Evolutionary conservation across 2,888 invertebrate species (phyloP).

Genomic region (Barypeithes pellucidus): DNA sequence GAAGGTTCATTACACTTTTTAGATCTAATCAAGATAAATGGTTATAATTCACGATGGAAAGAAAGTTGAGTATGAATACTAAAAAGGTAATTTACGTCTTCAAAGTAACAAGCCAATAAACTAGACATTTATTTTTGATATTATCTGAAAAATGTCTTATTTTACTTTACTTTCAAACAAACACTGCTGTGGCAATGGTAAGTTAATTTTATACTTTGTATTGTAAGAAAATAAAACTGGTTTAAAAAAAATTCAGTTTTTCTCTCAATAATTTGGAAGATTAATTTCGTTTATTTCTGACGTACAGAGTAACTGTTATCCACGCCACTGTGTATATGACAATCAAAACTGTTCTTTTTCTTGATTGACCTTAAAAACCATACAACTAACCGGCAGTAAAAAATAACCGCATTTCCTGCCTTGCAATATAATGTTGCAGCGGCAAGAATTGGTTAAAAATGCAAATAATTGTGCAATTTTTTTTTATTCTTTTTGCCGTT

Average conservation of each 20-base stretch:
- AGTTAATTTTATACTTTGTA: too few relatives aligned
- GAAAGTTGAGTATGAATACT: conserved; percentile 46
- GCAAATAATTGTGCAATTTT: conserved; percentile 43
- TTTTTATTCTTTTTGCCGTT: conserved; percentile 28
- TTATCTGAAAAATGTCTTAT: too few relatives aligned
- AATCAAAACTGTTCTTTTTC: conserved; percentile 14
- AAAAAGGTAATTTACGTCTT: conserved; percentile 46
- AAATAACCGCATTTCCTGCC: conserved; percentile 43
- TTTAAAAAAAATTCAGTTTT: too few relatives aligned
- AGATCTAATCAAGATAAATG: conserved; percentile 51
- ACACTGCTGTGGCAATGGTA: too few relatives aligned
- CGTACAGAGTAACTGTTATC: background rate
- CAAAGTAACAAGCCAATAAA: conserved; percentile 43
- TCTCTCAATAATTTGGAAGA: too few relatives aligned
- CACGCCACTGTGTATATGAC: conserved; percentile 1
- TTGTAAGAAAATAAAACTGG: too few relatives aligned
- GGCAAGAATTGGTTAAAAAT: conserved; percentile 38
- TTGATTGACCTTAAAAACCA: conserved; percentile 22
- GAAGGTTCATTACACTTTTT: conserved; percentile 46
- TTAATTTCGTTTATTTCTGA: too few relatives aligned
- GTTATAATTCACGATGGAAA: conserved; percentile 48
- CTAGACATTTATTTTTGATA: conserved; percentile 21
- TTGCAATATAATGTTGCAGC: conserved; percentile 32
- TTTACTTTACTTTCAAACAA: too few relatives aligned
- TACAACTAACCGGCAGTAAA: conserved; percentile 7